Base-by-base conservation (phyloP, 2,888 invertebrate species). In the Argyra leucocephala region DNA sequence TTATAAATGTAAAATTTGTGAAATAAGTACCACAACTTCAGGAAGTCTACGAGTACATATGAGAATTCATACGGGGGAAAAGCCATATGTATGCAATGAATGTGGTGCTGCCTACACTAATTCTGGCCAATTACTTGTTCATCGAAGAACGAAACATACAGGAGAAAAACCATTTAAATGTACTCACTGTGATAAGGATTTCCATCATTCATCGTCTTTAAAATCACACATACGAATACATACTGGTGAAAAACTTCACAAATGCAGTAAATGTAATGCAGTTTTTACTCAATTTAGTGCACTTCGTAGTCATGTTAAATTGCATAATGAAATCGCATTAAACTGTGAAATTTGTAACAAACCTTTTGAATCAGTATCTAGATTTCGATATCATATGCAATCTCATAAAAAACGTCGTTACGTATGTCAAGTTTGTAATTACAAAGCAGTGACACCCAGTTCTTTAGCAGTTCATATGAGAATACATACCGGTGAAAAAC, bases 131-230 rank as follows among this genome's bases (percentile, higher is more conserved):
- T 61, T 61, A 61, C 5, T 21, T 10, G n/a, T 24, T 22, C 61
- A 61, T 21, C 15, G 26, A 21, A 18, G 24, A 21, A 61, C 31
- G 1, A 48, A 48, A 5, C 61, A 61, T 31, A 61, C 21, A 2
- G 61, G 31, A 26, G 26, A 61, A 31, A 61, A 61, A 61, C 24
- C n/a, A 21, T 61, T 26, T 61, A 24, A 61, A 61, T 61, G 61
- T 31, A 26, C 24, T 24, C 15, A 26, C 12, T 61, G 61, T 21
- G 26, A 24, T 15, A 31, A 24, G 31, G 24, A 26, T 15, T 61
- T 61, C n/a, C n/a, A 18, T n/a, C 61, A 61, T 26, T 26, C n/a
- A 15, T 9, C 24, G 7, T 21, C 26, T 31, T 24, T 61, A n/a
- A 24, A 24, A 21, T 26, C 24, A 7, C 61, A 61, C 21, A 26